phyloP scores from a whole-genome alignment of 2,797 vertebrate genomes.

The Protosalanx chinensis region DNA sequence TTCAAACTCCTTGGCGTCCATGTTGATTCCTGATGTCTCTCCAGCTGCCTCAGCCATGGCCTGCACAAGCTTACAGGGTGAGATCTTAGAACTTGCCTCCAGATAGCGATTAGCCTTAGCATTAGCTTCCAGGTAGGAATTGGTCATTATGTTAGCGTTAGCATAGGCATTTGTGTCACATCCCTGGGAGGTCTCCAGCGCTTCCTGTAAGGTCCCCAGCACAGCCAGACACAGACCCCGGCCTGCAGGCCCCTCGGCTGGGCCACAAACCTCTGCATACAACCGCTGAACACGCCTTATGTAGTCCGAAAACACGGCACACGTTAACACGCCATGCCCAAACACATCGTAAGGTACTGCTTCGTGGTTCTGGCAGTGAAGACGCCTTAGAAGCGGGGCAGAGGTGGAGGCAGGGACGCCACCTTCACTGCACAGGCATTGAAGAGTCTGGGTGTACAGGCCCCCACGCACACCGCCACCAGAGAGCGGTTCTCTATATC shows the following conservation, averaged over 20 bases:
- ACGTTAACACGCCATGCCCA: constrained; percentile 85
- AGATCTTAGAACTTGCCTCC: constrained; percentile 87
- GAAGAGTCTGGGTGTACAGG: constrained; percentile 83
- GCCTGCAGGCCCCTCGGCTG: constrained; percentile 63
- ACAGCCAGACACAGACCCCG: constrained; percentile 78
- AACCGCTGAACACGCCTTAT: constrained; percentile 80
- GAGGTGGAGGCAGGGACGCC: constrained; percentile 76
- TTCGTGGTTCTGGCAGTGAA: constrained; percentile 89
- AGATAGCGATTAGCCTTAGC: constrained; percentile 74
- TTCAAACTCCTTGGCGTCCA: constrained; percentile 89
- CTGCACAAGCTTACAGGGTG: constrained; percentile 78
- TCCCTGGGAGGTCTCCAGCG: constrained; percentile 70
- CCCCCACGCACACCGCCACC: constrained; percentile 79
- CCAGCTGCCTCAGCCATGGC: constrained; percentile 76
- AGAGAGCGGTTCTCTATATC: constrained; percentile 45
- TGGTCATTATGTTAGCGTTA: constrained; percentile 54
- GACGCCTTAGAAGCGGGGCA: constrained; percentile 76
- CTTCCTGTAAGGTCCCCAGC: constrained; percentile 83
- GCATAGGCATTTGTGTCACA: constrained; percentile 41
- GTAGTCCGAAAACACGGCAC: constrained; percentile 88
- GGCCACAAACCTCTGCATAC: constrained; percentile 77
- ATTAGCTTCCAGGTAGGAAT: constrained; percentile 67
- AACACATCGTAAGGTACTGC: constrained; percentile 88
- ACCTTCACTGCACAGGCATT: constrained; percentile 79
- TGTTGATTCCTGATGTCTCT: constrained; percentile 63